A percentile compares a stretch with the other conserved stretches of the same genome.
Evolutionary conservation across 2,113 vertebrate species (phyloP).

Genomic region (Todiramphus saurophagus): DNA sequence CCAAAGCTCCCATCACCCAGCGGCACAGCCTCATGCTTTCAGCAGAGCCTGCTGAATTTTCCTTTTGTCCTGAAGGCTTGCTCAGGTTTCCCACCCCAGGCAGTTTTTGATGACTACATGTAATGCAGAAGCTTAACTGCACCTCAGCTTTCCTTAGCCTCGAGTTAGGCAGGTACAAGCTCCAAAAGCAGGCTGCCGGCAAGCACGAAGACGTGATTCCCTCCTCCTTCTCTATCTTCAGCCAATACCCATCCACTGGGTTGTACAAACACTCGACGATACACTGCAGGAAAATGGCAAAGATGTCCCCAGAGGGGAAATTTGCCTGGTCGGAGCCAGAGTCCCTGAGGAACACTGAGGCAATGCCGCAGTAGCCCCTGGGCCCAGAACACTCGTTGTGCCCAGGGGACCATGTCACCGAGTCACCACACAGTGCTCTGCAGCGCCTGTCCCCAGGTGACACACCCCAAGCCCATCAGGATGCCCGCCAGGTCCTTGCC

Average conservation of each 20-base stretch:
- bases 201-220: not conserved
- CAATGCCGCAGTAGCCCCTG: fast-evolving
- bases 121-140: not conserved
- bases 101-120: not conserved
- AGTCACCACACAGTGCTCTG: not conserved
- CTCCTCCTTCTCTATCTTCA: not conserved
- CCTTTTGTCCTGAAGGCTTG: not conserved
- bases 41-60: fast-evolving
- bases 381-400: fast-evolving
- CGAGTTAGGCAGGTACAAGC: not conserved
- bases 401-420: fast-evolving
- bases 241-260: not conserved
- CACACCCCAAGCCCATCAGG: not conserved
- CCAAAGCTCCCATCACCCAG: fast-evolving
- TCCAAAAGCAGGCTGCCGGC: not conserved
- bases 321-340: fast-evolving
- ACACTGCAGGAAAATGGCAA: fast-evolving
- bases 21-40: not conserved
- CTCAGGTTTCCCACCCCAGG: not conserved
- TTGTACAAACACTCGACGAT: fast-evolving
- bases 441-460: not conserved
- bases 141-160: not conserved
- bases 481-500: fast-evolving
- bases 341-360: not conserved
- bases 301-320: not conserved